Base-by-base conservation (phyloP, 2,113 vertebrate genomes). In the Dryoscopus gambensis region DNA sequence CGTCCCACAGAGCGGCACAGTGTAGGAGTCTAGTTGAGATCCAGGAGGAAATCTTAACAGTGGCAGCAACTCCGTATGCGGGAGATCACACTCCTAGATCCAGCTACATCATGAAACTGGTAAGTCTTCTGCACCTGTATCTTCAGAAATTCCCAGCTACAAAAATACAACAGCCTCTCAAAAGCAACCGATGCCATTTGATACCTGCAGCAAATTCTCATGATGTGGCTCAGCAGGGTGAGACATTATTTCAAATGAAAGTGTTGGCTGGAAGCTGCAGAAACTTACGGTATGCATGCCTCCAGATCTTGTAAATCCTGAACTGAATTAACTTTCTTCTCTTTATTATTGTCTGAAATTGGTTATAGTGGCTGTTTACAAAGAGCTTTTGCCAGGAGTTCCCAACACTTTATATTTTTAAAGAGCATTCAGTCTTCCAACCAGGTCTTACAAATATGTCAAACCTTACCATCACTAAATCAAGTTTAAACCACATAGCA, bases 221-320 rank as follows among this genome's bases (percentile, higher is more conserved):
- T 77, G 86, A 82, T 47, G 44, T 64, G n/a, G 44, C 83, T 81
- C 88, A 93, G 96, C 59, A 84, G 79, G 90, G 81, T 85, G 77
- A 96, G 62, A 94, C 80, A 90, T 93, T 96, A 97, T 95, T 97
- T 94, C 73, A 95, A 93, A 90, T 92, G 87, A 81, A 93, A 97
- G 62, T 16, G 40, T 64, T 95, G 64, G 74, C 50, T 84, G 91
- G 62, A 85, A 96, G 87, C 35, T 80, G 24, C 47, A 95, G 92
- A 91, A 84, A 23, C 60, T 91, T 93, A 65, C 30, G 30, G 78
- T 42, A 78, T 5, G 10, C 11, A 22, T 44, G 19, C 40, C 70
- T 79, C 57, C 71, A 89, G 84, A 89, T 52, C 50, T 65, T 65
- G 42, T 70, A 84, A 77, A 91, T 46, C 33, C 75, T 75, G 19